Conservation (phyloP, 2,797 vertebrate genomes). For the Platalea minor region DNA sequence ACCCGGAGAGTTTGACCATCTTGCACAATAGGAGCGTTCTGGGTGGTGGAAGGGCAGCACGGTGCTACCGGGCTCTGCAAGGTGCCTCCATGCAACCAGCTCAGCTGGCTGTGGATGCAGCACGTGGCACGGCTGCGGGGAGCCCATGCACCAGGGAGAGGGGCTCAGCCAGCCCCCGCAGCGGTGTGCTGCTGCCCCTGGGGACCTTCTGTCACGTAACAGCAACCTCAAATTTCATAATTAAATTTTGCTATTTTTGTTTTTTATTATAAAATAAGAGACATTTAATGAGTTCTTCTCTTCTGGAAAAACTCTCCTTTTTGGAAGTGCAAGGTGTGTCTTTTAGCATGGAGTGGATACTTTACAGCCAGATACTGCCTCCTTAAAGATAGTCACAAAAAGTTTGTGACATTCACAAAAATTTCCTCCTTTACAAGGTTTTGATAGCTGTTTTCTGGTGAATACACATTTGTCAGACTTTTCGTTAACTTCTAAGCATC, state of each 20-base stretch:
- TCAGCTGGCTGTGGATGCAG: not conserved
- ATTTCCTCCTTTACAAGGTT: not conserved
- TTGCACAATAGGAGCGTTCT: not conserved
- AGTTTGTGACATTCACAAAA: not conserved
- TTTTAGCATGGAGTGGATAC: not conserved
- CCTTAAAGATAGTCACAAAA: not conserved
- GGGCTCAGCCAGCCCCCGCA: not conserved
- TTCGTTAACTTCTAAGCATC: not conserved
- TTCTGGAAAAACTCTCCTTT: not conserved
- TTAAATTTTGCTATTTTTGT: not conserved
- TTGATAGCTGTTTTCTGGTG: not conserved
- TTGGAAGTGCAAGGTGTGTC: not conserved
- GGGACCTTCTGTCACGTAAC: not conserved
- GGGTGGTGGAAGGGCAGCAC: not conserved
- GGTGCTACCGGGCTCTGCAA: not conserved
- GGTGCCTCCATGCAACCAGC: rapidly evolving
- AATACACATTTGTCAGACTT: not conserved
- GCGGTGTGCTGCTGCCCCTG: not conserved
- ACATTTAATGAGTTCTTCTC: not conserved
- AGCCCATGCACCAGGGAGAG: not conserved
- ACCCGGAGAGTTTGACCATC: rapidly evolving
- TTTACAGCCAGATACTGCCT: not conserved
- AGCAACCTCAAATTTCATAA: not conserved
- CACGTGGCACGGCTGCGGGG: rapidly evolving
- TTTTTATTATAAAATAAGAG: not conserved